Percentiles rank a stretch among this genome's conserved stretches.
phyloP scores from a whole-genome alignment of 2,888 invertebrate species.

The Lycia hirtaria region DNA sequence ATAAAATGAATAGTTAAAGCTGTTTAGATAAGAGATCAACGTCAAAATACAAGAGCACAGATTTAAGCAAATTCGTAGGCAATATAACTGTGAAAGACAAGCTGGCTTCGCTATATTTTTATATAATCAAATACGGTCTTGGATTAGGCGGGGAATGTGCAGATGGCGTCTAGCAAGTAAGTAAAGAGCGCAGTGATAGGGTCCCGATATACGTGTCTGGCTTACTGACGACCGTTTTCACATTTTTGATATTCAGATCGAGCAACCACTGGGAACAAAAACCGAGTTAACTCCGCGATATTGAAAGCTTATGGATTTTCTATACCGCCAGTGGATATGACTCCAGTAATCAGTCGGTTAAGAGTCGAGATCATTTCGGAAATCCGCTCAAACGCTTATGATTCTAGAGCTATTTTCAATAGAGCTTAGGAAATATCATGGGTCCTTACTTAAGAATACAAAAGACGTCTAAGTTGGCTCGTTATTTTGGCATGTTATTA shows the following conservation, averaged over 20 bases:
- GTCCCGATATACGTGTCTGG: slow-evolving; percentile 83
- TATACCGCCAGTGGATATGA: slow-evolving; percentile 72
- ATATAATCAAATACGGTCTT: slow-evolving; percentile 81
- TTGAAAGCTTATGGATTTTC: slow-evolving; percentile 85
- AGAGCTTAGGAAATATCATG: background rate
- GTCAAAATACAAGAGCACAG: slow-evolving; percentile 20
- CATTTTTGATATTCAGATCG: slow-evolving; percentile 85
- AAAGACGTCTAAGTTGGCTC: slow-evolving; percentile 9
- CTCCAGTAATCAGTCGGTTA: slow-evolving; percentile 64
- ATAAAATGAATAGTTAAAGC: slow-evolving; percentile 3
- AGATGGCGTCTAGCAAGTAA: slow-evolving; percentile 82
- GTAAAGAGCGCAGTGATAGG: slow-evolving; percentile 84
- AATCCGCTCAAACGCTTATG: slow-evolving; percentile 31
- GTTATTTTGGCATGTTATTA: slow-evolving; percentile 17
- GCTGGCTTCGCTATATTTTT: slow-evolving; percentile 62
- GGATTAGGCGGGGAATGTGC: slow-evolving; percentile 81
- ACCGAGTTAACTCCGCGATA: slow-evolving; percentile 81
- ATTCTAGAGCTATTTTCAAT: slow-evolving; percentile 27
- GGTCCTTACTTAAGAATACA: slow-evolving; percentile 10
- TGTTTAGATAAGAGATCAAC: slow-evolving; percentile 6
- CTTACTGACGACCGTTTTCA: slow-evolving; percentile 81
- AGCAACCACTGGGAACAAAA: slow-evolving; percentile 81
- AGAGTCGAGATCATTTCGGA: slow-evolving; percentile 48
- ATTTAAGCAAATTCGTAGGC: slow-evolving; percentile 23
- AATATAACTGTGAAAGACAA: slow-evolving; percentile 44